Conservation (phyloP, 2,797 vertebrate genomes). For the Anas bernieri region DNA sequence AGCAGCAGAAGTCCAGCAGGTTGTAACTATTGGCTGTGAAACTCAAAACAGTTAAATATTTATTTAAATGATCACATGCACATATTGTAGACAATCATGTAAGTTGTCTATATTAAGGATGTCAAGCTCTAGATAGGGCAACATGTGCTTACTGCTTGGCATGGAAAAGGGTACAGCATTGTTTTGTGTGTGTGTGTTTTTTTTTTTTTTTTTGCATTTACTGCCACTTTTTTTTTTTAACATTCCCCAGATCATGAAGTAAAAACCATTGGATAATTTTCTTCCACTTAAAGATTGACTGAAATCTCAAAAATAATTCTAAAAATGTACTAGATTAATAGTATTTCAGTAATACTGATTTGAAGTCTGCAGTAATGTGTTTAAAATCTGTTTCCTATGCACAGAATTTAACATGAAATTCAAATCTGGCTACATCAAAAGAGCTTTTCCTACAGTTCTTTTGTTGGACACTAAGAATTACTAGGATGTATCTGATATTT, state of each 20-base stretch:
- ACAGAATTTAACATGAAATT: not conserved
- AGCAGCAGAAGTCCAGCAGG: slow-evolving; percentile 96
- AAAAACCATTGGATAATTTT: not conserved
- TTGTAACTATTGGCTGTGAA: slow-evolving; percentile 55
- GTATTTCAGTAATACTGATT: not conserved
- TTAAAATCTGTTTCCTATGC: not conserved
- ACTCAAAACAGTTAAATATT: not conserved
- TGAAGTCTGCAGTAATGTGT: not conserved
- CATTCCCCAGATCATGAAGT: not conserved
- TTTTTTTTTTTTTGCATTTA: rapidly evolving
- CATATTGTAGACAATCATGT: not conserved
- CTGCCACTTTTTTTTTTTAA: not conserved
- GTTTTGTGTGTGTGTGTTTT: not conserved
- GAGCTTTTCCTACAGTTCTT: not conserved
- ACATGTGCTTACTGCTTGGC: not conserved
- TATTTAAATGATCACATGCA: not conserved
- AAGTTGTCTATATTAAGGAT: not conserved
- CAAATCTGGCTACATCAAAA: not conserved
- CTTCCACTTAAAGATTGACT: not conserved
- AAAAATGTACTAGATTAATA: not conserved
- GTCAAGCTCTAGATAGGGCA: not conserved
- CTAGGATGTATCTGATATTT: not conserved
- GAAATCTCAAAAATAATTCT: not conserved
- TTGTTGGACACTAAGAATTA: not conserved
- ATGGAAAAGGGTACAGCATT: not conserved